Conservation (phyloP, 1,140 invertebrate genomes). For the Lamellibrachia luymesi region DNA sequence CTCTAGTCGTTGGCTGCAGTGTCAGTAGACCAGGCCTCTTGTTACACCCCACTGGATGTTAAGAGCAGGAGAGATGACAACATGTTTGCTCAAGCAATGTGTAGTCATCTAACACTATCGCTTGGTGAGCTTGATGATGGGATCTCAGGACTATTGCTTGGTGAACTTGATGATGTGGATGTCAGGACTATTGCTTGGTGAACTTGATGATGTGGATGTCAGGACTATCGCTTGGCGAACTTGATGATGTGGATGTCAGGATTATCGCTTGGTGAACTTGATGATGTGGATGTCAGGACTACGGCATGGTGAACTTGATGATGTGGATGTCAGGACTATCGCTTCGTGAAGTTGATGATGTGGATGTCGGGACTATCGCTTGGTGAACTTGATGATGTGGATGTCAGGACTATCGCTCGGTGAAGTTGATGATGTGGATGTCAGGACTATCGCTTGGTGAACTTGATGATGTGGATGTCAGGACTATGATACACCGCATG, state of each 20-base stretch:
- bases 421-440: no score
- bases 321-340: constrained; percentile 49
- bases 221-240: constrained; percentile 31
- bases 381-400: constrained; percentile 41
- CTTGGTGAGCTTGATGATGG: constrained; percentile 35
- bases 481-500: constrained; percentile 41
- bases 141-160: constrained; percentile 50
- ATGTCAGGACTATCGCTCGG: constrained; percentile 43
- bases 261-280: constrained; percentile 26
- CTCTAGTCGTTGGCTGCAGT: background rate
- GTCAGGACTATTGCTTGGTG: constrained; percentile 49
- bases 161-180: constrained; percentile 47
- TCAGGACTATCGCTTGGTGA: constrained; percentile 28
- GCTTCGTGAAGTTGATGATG: no score
- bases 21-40: background rate
- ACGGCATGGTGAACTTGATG: constrained; percentile 35
- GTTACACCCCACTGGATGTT: background rate
- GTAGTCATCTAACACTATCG: background rate
- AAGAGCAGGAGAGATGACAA: background rate
- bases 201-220: no score
- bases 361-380: constrained; percentile 14
- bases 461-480: constrained; percentile 47
- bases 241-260: constrained; percentile 47
- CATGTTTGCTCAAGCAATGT: background rate
- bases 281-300: no score